Conservation (phyloP, 2,797 vertebrate genomes). For the Chelonia mydas region DNA sequence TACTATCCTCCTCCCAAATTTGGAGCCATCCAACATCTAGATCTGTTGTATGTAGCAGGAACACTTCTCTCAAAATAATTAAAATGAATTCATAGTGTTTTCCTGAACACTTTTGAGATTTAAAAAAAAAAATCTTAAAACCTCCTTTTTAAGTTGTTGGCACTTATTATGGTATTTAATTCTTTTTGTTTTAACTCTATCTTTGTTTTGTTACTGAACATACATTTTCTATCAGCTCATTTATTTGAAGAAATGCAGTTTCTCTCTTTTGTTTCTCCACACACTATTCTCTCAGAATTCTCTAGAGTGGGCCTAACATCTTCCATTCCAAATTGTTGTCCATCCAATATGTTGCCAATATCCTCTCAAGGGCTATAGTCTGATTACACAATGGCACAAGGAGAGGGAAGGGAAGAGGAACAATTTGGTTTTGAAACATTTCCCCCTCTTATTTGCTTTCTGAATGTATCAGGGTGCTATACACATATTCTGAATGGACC, state of each 20-base stretch:
- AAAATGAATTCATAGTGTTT: background rate
- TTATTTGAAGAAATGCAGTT: background rate
- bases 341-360: background rate
- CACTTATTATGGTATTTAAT: background rate
- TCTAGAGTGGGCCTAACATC: background rate
- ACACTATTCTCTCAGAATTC: background rate
- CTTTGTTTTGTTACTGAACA: background rate
- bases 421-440: background rate
- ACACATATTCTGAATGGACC: background rate
- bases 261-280: fast-evolving
- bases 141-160: background rate
- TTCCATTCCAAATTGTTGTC: background rate
- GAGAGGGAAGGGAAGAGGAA: background rate
- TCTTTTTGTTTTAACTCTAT: background rate
- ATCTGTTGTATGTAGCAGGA: background rate
- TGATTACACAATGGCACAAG: background rate
- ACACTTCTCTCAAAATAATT: background rate
- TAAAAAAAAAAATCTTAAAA: background rate
- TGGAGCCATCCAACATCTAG: background rate
- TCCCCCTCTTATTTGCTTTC: background rate
- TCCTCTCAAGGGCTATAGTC: background rate
- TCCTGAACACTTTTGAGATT: background rate
- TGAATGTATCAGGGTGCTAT: background rate
- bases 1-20: background rate
- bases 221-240: background rate